Evolutionary conservation across 2,113 vertebrate genomes (phyloP).

Genomic region (Leiothrix lutea): DNA sequence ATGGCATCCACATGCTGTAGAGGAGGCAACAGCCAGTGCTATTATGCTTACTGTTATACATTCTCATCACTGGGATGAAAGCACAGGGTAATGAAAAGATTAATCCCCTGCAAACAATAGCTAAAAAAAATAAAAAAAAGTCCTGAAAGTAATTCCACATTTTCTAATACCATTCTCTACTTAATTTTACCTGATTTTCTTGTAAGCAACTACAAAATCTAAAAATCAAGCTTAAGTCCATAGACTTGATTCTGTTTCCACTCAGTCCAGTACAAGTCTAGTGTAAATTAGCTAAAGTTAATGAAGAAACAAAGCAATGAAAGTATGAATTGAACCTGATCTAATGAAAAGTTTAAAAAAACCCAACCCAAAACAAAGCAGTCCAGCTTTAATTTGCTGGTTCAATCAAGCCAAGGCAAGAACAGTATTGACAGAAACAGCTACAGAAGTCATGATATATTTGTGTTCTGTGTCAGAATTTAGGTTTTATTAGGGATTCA

Average conservation of each 20-base stretch:
- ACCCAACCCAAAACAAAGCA: background rate
- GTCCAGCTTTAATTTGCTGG: background rate
- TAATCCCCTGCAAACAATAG: conserved; percentile 56
- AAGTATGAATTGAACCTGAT: background rate
- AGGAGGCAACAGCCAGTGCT: background rate
- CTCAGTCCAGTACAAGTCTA: background rate
- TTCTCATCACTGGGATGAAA: background rate
- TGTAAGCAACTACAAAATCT: conserved; percentile 23
- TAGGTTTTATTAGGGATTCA: background rate
- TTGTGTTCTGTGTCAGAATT: background rate
- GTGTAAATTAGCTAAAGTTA: background rate
- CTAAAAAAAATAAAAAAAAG: conserved; percentile 17
- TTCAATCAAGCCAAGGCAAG: background rate
- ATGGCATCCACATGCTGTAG: background rate
- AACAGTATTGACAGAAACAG: background rate
- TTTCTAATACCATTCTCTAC: conserved; percentile 41
- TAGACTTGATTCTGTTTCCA: background rate
- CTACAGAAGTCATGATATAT: background rate
- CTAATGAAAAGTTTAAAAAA: background rate
- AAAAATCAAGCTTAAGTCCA: background rate
- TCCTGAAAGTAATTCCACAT: background rate
- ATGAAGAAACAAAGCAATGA: background rate
- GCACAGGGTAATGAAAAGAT: conserved; percentile 42
- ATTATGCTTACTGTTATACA: background rate
- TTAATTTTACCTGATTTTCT: conserved; percentile 46